These are phyloP conservation scores for Neosilurus mollespiculum DNA, from an alignment of 2,797 vertebrate genomes.

Conservation along the genomic window DNA sequence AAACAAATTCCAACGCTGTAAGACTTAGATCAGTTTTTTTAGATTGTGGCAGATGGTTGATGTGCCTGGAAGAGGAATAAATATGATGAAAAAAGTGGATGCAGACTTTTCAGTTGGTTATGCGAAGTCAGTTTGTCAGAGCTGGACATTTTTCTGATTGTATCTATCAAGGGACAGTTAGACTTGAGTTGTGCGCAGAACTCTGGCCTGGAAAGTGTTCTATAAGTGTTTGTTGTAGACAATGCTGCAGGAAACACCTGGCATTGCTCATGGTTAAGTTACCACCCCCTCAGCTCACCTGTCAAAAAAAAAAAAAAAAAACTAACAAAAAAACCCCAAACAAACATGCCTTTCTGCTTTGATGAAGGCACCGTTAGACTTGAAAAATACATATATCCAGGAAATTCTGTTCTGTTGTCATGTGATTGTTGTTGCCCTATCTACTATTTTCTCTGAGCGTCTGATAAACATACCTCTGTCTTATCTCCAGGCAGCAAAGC, in stretches of 20 bases:
- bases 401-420: background rate
- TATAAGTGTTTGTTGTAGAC: background rate
- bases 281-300: background rate
- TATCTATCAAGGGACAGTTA: background rate
- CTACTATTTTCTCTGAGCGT: background rate
- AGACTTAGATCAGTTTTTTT: background rate
- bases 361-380: background rate
- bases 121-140: background rate
- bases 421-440: background rate
- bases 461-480: background rate
- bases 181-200: background rate
- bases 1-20: background rate
- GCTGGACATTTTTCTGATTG: background rate
- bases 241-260: background rate
- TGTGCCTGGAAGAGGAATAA: background rate
- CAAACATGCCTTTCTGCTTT: background rate
- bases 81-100: background rate
- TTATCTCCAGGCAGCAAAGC: slow-evolving; percentile 15
- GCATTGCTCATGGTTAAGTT: background rate
- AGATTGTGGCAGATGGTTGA: background rate
- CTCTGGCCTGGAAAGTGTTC: background rate
- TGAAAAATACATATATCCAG: background rate
- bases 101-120: background rate
- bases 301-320: background rate
- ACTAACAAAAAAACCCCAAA: too few relatives aligned